These are phyloP conservation scores for Glaucidium brasilianum DNA, from an alignment of 2,113 vertebrate genomes.

Conservation along the genomic window DNA sequence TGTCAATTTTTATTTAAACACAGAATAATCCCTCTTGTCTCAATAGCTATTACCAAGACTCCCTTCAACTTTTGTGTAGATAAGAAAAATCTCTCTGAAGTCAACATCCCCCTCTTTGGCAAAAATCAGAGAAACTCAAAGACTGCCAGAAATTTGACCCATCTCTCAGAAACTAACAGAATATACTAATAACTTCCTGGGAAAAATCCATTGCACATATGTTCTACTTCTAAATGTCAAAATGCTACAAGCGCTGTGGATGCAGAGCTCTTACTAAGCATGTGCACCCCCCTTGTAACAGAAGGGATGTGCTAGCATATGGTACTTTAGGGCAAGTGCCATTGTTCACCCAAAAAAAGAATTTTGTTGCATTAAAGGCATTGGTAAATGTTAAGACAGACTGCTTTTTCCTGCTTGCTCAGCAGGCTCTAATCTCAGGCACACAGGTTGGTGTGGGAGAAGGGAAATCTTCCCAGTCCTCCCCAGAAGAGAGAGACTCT, in stretches of 20 bases:
- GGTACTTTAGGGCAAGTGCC: background rate
- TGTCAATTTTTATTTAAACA: background rate
- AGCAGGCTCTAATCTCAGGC: background rate
- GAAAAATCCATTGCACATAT: background rate
- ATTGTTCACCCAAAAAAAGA: background rate
- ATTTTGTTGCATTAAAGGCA: no score
- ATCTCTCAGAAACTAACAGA: background rate
- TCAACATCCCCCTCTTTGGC: background rate
- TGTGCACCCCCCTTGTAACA: background rate
- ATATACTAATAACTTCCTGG: background rate
- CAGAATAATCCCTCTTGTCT: background rate
- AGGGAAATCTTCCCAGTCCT: background rate
- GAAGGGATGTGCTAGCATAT: background rate
- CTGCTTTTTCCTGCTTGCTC: background rate
- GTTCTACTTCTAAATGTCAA: background rate
- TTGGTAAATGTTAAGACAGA: background rate
- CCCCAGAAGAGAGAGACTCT: background rate
- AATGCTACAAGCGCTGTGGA: background rate
- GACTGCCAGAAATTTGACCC: background rate
- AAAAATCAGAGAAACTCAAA: background rate
- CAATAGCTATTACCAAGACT: background rate
- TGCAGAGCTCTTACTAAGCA: background rate
- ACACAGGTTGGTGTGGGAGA: background rate
- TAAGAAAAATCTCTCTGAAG: background rate
- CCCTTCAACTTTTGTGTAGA: background rate